Percentiles rank a stretch among this genome's conserved stretches.
These are phyloP conservation scores for Calypte anna DNA, from an alignment of 2,113 vertebrate species.

Conservation along the genomic window DNA sequence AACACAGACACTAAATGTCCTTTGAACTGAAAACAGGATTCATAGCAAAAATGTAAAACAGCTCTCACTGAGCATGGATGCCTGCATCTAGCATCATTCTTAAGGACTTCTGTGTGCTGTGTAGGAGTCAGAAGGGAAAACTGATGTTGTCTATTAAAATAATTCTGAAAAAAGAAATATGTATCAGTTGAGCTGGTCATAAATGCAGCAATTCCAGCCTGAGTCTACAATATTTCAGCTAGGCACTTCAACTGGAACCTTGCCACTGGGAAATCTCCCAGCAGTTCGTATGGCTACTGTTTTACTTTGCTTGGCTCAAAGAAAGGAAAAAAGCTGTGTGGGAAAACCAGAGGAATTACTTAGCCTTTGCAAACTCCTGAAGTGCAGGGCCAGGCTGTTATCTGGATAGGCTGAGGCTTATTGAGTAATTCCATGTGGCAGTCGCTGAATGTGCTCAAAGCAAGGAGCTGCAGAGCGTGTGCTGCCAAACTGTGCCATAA, in stretches of 20 bases:
- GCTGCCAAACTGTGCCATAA: rapidly evolving
- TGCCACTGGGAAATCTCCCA: constrained; percentile 1
- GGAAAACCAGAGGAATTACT: not conserved
- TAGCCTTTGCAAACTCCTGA: not conserved
- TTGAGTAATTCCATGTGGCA: not conserved
- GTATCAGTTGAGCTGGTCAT: not conserved
- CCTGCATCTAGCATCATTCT: not conserved
- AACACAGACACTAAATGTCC: not conserved
- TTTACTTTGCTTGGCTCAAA: constrained; percentile 47
- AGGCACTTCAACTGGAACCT: not conserved
- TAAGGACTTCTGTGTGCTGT: not conserved
- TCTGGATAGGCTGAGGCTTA: not conserved
- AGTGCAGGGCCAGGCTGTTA: not conserved
- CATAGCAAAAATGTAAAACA: not conserved
- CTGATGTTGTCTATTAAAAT: not conserved
- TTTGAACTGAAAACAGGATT: not conserved
- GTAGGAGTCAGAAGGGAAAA: not conserved
- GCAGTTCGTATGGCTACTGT: constrained; percentile 13
- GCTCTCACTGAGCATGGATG: not conserved
- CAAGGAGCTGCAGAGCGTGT: rapidly evolving
- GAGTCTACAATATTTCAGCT: not conserved
- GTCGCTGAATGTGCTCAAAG: not conserved
- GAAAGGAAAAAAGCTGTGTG: constrained; percentile 11
- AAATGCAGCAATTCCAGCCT: not conserved
- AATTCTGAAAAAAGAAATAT: not conserved